Base-by-base conservation (phyloP, 2,888 invertebrate genomes). In the Lumbricus terrestris region DNA sequence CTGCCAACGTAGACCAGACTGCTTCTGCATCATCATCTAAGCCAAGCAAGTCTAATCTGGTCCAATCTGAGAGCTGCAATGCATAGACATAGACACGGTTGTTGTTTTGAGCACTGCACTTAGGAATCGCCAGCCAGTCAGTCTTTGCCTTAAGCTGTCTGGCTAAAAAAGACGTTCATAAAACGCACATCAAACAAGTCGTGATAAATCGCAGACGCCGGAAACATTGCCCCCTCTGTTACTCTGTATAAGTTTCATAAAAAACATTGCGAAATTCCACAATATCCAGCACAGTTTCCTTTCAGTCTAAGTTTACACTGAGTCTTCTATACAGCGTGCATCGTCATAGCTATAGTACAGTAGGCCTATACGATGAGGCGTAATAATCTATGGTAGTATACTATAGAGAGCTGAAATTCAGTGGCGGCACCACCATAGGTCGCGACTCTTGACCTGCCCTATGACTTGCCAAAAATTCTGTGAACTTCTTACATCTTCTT, bases 201-300 rank as follows among this genome's bases (percentile, higher is more conserved):
- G n/a, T 69, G 69, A 69, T 69, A 69, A 69, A 69, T 69, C 8
- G 69, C 69, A 69, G 69, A 69, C 13, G 69, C 69, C 29, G 69
- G 69, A 69, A 69, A 69, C 69, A 69, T 69, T 69, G 69, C 69
- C 69, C 69, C n/a, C n/a, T n/a, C n/a, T n/a, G n/a, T n/a, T n/a
- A n/a, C n/a, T n/a, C n/a, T n/a, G n/a, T n/a, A n/a, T 69, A 69
- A 8, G n/a, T 69, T n/a, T 29, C 69, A n/a, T 69, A n/a, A 69
- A 69, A 69, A 69, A n/a, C 69, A 69, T n/a, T 8, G n/a, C 69
- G 29, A n/a, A 69, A 69, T 69, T 69, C 69, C 69, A 16, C 29
- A 69, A 5, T 1, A n/a, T n/a, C 69, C 69, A 69, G 69, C n/a
- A 29, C 29, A 69, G 29, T 13, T 29, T 69, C 29, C 69, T 69